These are phyloP conservation scores for Microctonus aethiopoides DNA, from an alignment of 2,888 invertebrate species.

Conservation along the genomic window DNA sequence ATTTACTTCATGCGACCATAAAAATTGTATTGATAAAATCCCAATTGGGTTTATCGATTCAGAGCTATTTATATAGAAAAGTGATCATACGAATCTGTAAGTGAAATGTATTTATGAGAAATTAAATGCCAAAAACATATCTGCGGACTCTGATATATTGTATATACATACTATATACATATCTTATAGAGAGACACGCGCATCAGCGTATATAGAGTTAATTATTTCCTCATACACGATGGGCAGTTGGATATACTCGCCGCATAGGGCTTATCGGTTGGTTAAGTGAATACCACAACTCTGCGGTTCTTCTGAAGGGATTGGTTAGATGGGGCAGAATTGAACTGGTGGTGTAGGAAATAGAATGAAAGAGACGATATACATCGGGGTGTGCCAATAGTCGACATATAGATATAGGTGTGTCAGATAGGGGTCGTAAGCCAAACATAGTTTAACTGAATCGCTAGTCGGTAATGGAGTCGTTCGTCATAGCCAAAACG, in stretches of 20 bases:
- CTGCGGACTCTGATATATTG: too few species aligned
- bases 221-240: constrained; percentile 31
- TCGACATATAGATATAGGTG: constrained; percentile 27
- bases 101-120: too few species aligned
- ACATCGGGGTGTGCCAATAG: constrained; percentile 23
- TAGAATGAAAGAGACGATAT: constrained; percentile 4
- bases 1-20: too few species aligned
- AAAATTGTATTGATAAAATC: too few species aligned
- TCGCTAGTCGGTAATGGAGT: constrained; percentile 49
- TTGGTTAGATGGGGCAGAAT: constrained; percentile 34
- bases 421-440: constrained; percentile 41
- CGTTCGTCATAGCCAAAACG: constrained; percentile 45
- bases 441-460: constrained; percentile 52
- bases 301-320: constrained; percentile 47
- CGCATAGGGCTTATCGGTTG: constrained; percentile 46
- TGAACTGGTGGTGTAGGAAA: background rate
- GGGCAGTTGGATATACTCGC: constrained; percentile 33
- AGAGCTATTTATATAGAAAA: too few species aligned
- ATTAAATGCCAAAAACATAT: background rate
- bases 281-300: constrained; percentile 51
- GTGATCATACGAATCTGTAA: background rate
- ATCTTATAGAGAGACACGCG: too few species aligned
- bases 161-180: too few species aligned
- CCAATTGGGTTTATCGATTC: background rate
- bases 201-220: constrained; percentile 25